A percentile compares a stretch with the other conserved stretches of the same genome.
These are phyloP conservation scores for Pyxicephalus adspersus DNA, from an alignment of 2,113 vertebrate species.

Conservation along the genomic window DNA sequence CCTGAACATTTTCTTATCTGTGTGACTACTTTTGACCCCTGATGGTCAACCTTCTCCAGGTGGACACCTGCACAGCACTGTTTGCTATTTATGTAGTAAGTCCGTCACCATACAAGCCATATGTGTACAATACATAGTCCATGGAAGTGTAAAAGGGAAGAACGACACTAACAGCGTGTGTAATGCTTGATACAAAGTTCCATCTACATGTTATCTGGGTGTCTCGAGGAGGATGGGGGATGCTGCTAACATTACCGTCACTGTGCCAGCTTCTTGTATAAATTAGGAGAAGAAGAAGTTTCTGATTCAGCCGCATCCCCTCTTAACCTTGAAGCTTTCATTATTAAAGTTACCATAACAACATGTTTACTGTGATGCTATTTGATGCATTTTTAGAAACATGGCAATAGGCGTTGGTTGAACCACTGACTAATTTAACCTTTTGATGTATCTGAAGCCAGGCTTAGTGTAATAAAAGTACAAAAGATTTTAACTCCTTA, in stretches of 20 bases:
- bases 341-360: slow-evolving; percentile 55
- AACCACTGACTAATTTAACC: slow-evolving; percentile 35
- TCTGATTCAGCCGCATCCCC: slow-evolving; percentile 37
- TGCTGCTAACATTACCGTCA: not conserved
- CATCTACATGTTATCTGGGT: not conserved
- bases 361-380: slow-evolving; percentile 43
- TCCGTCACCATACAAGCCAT: not conserved
- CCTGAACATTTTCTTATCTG: too few relatives aligned
- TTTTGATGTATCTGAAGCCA: not conserved
- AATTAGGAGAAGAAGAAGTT: slow-evolving; percentile 36
- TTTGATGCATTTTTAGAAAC: slow-evolving; percentile 49
- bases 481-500: not conserved
- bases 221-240: not conserved
- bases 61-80: too few relatives aligned
- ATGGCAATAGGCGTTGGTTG: slow-evolving; percentile 15
- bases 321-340: slow-evolving; percentile 42
- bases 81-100: too few relatives aligned
- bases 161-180: not conserved
- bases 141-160: not conserved
- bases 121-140: not conserved
- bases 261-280: slow-evolving; percentile 15
- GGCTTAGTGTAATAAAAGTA: not conserved
- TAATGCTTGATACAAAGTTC: not conserved
- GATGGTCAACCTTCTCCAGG: too few relatives aligned
- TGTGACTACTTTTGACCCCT: too few relatives aligned